phyloP scores from a whole-genome alignment of 2,888 invertebrate genomes.

The Hemaris fuciformis region DNA sequence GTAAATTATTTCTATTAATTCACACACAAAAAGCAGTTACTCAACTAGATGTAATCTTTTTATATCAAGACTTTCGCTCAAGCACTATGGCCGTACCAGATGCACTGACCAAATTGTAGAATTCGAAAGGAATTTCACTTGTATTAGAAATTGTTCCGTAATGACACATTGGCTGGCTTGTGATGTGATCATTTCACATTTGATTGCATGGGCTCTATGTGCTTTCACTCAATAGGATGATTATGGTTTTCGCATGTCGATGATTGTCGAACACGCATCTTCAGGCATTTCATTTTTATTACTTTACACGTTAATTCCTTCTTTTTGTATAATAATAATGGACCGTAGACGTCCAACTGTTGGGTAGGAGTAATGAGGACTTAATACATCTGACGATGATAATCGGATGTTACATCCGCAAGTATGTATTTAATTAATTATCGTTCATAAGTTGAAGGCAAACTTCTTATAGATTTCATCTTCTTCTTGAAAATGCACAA shows the following conservation, averaged over 20 bases:
- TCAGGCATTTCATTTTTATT: neutral
- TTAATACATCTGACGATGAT: too few relatives aligned
- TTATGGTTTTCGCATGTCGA: neutral
- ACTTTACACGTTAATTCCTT: neutral
- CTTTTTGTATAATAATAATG: too few relatives aligned
- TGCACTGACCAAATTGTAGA: neutral
- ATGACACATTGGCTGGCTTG: neutral
- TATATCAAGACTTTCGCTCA: neutral
- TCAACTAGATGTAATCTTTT: neutral
- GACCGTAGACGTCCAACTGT: too few relatives aligned
- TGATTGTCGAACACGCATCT: neutral
- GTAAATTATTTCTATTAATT: neutral
- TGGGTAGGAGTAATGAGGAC: too few relatives aligned
- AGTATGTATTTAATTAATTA: too few relatives aligned
- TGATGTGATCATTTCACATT: neutral
- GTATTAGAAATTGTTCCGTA: neutral
- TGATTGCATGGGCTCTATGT: neutral
- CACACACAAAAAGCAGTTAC: neutral
- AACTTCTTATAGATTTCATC: too few relatives aligned
- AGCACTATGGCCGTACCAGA: neutral
- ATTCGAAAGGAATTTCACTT: neutral
- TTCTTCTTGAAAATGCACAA: too few relatives aligned
- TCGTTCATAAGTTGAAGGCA: too few relatives aligned
- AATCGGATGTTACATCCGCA: too few relatives aligned
- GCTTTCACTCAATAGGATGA: neutral